These are phyloP conservation scores for Eupithecia insigniata DNA, from an alignment of 2,888 invertebrate species.

Conservation along the genomic window DNA sequence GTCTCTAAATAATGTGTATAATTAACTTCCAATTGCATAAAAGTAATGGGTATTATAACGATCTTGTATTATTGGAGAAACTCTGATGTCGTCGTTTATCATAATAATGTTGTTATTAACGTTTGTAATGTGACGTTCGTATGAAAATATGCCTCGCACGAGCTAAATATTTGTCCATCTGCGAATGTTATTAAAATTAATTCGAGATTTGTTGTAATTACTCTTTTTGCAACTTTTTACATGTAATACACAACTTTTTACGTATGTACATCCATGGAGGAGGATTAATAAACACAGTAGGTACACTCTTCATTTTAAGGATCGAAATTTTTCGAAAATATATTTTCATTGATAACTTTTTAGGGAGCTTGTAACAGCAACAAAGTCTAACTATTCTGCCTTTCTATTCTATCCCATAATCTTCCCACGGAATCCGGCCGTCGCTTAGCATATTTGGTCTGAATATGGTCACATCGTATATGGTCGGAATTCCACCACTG, in stretches of 20 bases:
- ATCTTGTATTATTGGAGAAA: constrained; percentile 28
- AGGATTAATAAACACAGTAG: background rate
- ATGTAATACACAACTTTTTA: no score
- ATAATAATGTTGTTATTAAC: constrained; percentile 21
- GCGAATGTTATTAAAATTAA: constrained; percentile 15
- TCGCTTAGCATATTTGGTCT: constrained; percentile 40
- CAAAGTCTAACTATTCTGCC: constrained; percentile 8
- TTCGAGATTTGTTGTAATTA: background rate
- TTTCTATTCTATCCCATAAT: constrained; percentile 15
- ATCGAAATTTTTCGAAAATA: background rate
- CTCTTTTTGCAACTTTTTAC: background rate
- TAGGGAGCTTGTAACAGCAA: background rate
- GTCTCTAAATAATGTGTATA: constrained; percentile 34
- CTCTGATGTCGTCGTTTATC: constrained; percentile 25
- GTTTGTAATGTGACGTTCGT: constrained; percentile 17
- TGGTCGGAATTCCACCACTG: constrained; percentile 38
- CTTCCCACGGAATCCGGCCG: constrained; percentile 37
- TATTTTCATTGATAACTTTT: background rate
- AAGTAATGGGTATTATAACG: constrained; percentile 34
- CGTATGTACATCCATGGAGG: no score
- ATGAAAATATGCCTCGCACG: constrained; percentile 20
- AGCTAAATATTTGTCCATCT: constrained; percentile 12
- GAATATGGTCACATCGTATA: constrained; percentile 33
- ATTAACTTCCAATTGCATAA: constrained; percentile 39
- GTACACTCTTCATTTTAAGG: background rate